These are phyloP conservation scores for Limnephilus marmoratus DNA, from an alignment of 2,888 invertebrate species.

Conservation along the genomic window DNA sequence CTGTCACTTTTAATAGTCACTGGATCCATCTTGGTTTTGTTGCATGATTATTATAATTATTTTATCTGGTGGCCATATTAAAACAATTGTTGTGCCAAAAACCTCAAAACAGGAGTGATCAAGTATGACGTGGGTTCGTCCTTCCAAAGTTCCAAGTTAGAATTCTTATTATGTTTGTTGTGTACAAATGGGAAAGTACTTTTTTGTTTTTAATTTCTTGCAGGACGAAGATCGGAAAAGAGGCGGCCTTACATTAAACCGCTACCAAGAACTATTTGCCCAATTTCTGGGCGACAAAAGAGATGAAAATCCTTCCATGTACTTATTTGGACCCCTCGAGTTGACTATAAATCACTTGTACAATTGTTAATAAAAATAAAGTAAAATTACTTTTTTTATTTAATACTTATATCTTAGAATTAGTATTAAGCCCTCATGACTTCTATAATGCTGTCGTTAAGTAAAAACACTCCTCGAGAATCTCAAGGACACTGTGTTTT, in stretches of 20 bases:
- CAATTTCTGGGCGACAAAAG: slow-evolving; percentile 88
- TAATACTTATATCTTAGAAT: background rate
- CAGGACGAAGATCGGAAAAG: slow-evolving; percentile 89
- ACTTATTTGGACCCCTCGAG: slow-evolving; percentile 87
- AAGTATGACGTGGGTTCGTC: background rate
- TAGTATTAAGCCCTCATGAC: background rate
- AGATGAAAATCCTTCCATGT: slow-evolving; percentile 84
- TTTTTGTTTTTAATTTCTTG: slow-evolving; percentile 66
- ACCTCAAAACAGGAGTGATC: background rate
- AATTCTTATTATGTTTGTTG: slow-evolving; percentile 47
- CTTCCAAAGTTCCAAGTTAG: background rate
- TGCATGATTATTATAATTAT: background rate
- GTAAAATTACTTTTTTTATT: background rate
- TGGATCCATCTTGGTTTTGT: too few species aligned
- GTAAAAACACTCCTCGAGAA: too few species aligned
- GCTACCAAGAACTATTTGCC: slow-evolving; percentile 90
- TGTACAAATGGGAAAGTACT: background rate
- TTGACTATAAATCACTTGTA: background rate
- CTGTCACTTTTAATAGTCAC: background rate
- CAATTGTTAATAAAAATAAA: slow-evolving; percentile 13
- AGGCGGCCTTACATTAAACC: slow-evolving; percentile 86
- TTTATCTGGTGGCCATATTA: background rate
- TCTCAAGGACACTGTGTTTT: too few species aligned
- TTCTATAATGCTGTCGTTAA: background rate
- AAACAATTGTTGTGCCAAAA: background rate